Percentiles rank a stretch among this genome's conserved stretches.
These are phyloP conservation scores for Phalacrocorax brasilianus DNA, from an alignment of 2,113 vertebrate species.

Conservation along the genomic window DNA sequence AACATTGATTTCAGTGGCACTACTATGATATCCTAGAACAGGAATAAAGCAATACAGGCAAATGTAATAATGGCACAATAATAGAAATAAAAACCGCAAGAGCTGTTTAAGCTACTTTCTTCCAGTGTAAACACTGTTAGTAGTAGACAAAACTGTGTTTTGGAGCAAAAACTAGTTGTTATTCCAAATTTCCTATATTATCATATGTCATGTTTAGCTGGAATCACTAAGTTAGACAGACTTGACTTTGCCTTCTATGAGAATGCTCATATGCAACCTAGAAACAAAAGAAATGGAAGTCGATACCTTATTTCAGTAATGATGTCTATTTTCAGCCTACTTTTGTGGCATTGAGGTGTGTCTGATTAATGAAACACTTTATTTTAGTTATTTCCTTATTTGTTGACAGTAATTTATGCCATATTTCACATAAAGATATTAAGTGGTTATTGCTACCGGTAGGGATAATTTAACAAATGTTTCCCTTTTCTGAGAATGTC, in stretches of 20 bases:
- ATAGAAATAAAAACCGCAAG: background rate
- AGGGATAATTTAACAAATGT: conserved; percentile 40
- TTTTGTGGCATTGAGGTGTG: background rate
- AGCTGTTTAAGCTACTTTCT: background rate
- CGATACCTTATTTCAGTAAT: background rate
- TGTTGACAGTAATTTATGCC: background rate
- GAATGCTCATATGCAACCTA: background rate
- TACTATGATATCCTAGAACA: background rate
- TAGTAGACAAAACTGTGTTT: background rate
- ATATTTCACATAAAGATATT: background rate
- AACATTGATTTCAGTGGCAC: background rate
- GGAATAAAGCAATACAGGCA: background rate
- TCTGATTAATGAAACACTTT: conserved; percentile 21
- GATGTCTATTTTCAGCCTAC: background rate
- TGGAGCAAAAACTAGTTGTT: background rate
- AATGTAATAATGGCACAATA: background rate
- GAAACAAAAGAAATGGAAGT: background rate
- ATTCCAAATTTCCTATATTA: background rate
- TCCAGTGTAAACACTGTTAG: background rate
- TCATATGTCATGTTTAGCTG: background rate
- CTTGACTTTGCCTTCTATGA: background rate
- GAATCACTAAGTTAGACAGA: background rate
- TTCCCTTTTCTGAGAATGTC: background rate
- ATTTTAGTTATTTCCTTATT: conserved; percentile 16
- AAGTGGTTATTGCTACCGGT: conserved; percentile 16